phyloP scores from a whole-genome alignment of 2,888 invertebrate species.

The Dolichopus griseipennis region DNA sequence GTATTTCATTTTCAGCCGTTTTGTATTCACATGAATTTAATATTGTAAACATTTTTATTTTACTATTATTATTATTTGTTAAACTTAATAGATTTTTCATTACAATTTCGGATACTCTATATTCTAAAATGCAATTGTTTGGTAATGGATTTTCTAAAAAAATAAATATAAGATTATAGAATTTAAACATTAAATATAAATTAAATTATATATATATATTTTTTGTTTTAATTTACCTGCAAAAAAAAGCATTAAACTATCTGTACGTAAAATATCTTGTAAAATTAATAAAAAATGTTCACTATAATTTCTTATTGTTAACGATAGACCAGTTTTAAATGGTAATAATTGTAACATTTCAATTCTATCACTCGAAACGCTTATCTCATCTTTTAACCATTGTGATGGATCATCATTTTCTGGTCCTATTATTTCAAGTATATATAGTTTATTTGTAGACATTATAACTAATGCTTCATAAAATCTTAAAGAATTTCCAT shows the following conservation, averaged over 20 bases:
- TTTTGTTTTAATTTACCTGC: constrained; percentile 36
- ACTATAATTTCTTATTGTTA: constrained; percentile 43
- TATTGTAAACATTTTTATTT: constrained; percentile 43
- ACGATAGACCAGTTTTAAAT: constrained; percentile 48
- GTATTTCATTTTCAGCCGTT: constrained; percentile 32
- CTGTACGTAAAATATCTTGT: constrained; percentile 48
- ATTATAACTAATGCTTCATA: constrained; percentile 47
- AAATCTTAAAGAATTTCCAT: constrained; percentile 37
- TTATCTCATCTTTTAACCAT: constrained; percentile 46
- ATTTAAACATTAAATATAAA: constrained; percentile 2
- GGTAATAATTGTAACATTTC: constrained; percentile 45
- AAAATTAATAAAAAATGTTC: constrained; percentile 40
- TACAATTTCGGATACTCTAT: constrained; percentile 39
- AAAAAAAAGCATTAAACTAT: constrained; percentile 46
- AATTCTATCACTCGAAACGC: constrained; percentile 45
- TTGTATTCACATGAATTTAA: constrained; percentile 41
- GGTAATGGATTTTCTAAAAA: constrained; percentile 42
- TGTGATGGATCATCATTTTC: constrained; percentile 48
- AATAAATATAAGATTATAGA: constrained; percentile 12
- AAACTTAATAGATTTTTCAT: constrained; percentile 32
- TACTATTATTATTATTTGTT: constrained; percentile 34
- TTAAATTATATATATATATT: no score
- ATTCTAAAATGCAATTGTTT: constrained; percentile 36
- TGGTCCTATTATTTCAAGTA: constrained; percentile 45
- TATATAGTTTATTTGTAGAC: constrained; percentile 47